These are phyloP conservation scores for Orestias chungarensis DNA, from an alignment of 2,797 vertebrate species.

Conservation along the genomic window DNA sequence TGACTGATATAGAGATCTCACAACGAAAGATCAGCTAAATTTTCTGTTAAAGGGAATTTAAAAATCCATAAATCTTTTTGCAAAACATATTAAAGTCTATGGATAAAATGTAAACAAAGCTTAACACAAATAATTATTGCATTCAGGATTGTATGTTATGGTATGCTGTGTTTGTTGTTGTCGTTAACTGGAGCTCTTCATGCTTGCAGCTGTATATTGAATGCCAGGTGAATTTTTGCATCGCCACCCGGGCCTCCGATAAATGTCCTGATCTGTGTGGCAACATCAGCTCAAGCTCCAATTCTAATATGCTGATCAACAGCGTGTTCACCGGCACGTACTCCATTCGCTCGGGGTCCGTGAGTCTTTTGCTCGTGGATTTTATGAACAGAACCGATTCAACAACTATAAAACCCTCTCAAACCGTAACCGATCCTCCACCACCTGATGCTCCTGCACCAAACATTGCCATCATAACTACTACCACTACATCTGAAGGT, in stretches of 20 bases:
- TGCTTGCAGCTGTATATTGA: constrained; percentile 67
- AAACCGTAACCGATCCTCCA: background rate
- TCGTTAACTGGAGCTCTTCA: background rate
- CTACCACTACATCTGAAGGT: background rate
- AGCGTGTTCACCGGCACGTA: constrained; percentile 55
- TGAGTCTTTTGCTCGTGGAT: constrained; percentile 48
- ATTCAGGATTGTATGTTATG: background rate
- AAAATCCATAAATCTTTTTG: background rate
- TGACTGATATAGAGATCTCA: background rate
- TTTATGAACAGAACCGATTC: background rate
- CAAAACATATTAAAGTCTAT: background rate
- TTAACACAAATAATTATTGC: background rate
- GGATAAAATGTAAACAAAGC: background rate
- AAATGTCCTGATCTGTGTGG: constrained; percentile 63
- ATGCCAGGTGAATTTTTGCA: constrained; percentile 72
- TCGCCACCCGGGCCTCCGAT: constrained; percentile 51
- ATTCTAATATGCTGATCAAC: rapidly evolving
- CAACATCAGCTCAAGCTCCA: rapidly evolving
- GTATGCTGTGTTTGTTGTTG: background rate
- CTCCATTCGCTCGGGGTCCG: constrained; percentile 48
- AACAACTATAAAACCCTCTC: background rate
- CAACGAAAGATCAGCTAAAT: no score
- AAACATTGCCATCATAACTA: background rate
- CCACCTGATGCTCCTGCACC: background rate
- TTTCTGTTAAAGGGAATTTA: background rate